Evolutionary conservation across 1,140 invertebrate species (phyloP), one percentile per base, ranked within the genome.

Genomic region (Drosophila asahinai): DNA sequence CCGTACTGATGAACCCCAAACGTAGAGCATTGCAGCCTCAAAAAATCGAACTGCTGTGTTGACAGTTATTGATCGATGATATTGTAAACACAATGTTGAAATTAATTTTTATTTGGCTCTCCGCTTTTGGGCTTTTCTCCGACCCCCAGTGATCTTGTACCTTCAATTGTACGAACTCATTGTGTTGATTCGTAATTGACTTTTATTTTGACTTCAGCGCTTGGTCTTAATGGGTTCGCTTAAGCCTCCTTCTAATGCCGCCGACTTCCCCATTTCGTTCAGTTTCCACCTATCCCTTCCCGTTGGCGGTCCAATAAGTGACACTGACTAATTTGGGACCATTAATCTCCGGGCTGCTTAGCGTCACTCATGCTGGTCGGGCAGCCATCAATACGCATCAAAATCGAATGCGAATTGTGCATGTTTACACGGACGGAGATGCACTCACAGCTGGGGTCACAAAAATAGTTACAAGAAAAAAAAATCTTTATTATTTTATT

Each of bases 11-110:
- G 47, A 74, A 64, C 72, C 47, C 12, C 7, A 1, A 11, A 40
- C 15, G 2, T 3, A n/a, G 7, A 38, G 62, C 66, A 78, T 43
- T 2, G 14, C 9, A 60, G 1, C 11, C 30, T 30, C 36, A 15
- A 62, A 62, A 67, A 59, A 58, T 63, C 36, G 54, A 72, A 72
- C 60, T 55, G 68, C 65, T 78, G 81, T 80, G 86, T 90, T 90
- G 86, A 90, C 86, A 91, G 86, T 90, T 90, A 90, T 90, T 90
- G 86, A 90, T 90, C 86, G 86, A 86, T 90, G 77, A 81, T 89
- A 81, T 82, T 48, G 62, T 47, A 72, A 80, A 89, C 64, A 86
- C 81, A 89, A 89, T 90, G 86, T 80, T 59, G 68, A 80, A 90
- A 91, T 90, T 90, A 90, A 90, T 90, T 90, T 86, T 82, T 60